Base-by-base conservation (phyloP, 2,888 invertebrate genomes). In the Cotesia congregata region DNA sequence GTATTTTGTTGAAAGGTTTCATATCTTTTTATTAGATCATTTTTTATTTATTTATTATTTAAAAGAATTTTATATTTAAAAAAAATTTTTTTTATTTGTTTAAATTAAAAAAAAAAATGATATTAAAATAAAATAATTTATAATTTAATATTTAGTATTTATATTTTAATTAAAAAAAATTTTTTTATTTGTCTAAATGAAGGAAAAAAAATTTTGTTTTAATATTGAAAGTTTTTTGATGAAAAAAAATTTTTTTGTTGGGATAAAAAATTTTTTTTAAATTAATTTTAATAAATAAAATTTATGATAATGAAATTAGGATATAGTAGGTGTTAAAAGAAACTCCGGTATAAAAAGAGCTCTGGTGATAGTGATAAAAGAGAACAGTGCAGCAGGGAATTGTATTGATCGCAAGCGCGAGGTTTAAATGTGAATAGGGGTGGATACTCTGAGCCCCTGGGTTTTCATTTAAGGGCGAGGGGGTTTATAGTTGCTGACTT, bases 331-430 rank as follows among this genome's bases (percentile, higher is more conserved):
- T 9, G 20, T n/a, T 15, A 61, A 30, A 62, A 64, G 67, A 70
- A 72, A 77, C 67, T 76, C 65, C 76, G 75, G 77, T 80, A 80
- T 81, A 83, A 83, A 50, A 50, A 50, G 50, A 50, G 50, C 50
- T 30, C 30, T 38, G 38, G 38, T 12, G 38, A 41, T 17, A 12
- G 85, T 84, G 85, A 85, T 85, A 84, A 81, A 80, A 83, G 84
- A 85, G 86, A 86, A 85, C 85, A 86, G 87, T 86, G 86, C 87
- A 88, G 87, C 87, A 86, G 88, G 77, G 86, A 85, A 60, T 86
- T 85, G 87, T 88, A 88, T 88, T 88, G 88, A 88, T 88, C 88
- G 84, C 75, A 78, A 72, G 82, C 76, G 78, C 78, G 77, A 72
- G 80, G 76, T 69, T 74, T 76, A 60, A 75, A 68, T 39, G 62